Percentiles rank a stretch among this genome's conserved stretches.
Evolutionary conservation across 2,888 invertebrate genomes (phyloP).

Genomic region (Frankliniella intonsa): DNA sequence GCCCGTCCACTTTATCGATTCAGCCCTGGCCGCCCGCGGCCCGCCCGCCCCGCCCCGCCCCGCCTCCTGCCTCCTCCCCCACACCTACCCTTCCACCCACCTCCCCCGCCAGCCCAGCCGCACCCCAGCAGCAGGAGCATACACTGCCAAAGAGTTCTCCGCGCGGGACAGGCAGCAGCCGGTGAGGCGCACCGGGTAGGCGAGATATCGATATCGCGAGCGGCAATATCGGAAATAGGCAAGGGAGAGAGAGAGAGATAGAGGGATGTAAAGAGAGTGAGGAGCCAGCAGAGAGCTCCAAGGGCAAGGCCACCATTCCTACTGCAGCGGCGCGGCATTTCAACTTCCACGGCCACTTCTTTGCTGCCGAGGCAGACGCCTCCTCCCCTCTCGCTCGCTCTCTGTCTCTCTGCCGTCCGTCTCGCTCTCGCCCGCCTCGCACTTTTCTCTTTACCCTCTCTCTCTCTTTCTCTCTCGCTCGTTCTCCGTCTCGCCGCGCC

Average conservation of each 20-base stretch:
- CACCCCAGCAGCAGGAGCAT: neutral
- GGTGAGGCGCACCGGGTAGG: too few relatives aligned
- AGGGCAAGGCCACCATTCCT: constrained; percentile 19
- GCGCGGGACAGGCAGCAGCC: too few relatives aligned
- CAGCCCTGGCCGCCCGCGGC: neutral
- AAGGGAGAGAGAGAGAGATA: too few relatives aligned
- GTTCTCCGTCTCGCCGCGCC: neutral
- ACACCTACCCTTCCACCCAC: neutral
- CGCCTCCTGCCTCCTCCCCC: neutral
- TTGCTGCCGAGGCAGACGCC: neutral
- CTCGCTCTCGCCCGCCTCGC: neutral
- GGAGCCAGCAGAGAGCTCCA: neutral
- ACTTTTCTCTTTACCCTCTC: neutral
- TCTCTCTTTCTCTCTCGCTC: neutral
- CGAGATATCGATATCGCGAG: too few relatives aligned
- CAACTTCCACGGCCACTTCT: constrained; percentile 24
- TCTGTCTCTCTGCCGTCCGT: neutral
- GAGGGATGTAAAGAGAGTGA: too few relatives aligned
- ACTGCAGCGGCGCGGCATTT: neutral
- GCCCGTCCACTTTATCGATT: constrained; percentile 1
- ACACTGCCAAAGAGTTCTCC: neutral
- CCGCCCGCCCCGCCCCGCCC: neutral
- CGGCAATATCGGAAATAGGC: too few relatives aligned
- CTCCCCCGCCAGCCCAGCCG: neutral
- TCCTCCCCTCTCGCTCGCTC: neutral